Evolutionary conservation across 2,888 invertebrate species (phyloP).

Genomic region (Drosophila fungiperda): DNA sequence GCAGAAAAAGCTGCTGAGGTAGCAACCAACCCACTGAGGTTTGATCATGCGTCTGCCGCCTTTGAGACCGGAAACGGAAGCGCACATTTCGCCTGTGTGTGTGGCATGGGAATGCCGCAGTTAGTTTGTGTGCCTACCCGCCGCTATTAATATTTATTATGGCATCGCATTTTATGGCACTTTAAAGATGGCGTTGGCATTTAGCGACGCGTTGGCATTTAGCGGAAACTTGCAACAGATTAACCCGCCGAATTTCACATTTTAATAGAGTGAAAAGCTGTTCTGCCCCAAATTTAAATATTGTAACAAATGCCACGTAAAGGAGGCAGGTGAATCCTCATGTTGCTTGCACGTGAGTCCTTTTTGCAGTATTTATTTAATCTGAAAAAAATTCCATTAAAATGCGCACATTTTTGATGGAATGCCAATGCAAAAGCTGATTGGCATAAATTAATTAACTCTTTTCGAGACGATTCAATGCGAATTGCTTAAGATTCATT

Average conservation of each 20-base stretch:
- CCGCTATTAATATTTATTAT: slow-evolving; percentile 76
- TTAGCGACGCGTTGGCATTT: slow-evolving; percentile 57
- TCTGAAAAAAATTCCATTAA: not conserved
- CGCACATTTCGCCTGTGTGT: slow-evolving; percentile 44
- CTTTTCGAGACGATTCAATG: not conserved
- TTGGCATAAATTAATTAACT: not conserved
- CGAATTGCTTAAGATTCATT: not conserved
- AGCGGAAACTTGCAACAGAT: slow-evolving; percentile 58
- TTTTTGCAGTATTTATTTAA: slow-evolving; percentile 17
- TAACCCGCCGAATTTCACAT: slow-evolving; percentile 30
- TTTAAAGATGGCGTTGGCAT: slow-evolving; percentile 64
- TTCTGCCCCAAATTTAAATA: slow-evolving; percentile 15
- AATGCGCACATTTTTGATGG: not conserved
- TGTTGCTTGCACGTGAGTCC: not conserved
- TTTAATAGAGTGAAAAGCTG: slow-evolving; percentile 56
- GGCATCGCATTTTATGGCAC: slow-evolving; percentile 57
- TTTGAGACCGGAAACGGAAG: slow-evolving; percentile 56
- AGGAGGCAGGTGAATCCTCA: not conserved
- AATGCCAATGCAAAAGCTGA: not conserved
- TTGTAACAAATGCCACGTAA: slow-evolving; percentile 13
- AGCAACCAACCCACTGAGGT: slow-evolving; percentile 32
- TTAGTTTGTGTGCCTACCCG: slow-evolving; percentile 33
- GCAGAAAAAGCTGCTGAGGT: not conserved
- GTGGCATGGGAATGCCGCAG: slow-evolving; percentile 30
- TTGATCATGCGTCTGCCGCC: slow-evolving; percentile 36